Percentiles rank a stretch among this genome's conserved stretches.
Conservation (phyloP, 2,113 vertebrate genomes). For the Prunella himalayana region DNA sequence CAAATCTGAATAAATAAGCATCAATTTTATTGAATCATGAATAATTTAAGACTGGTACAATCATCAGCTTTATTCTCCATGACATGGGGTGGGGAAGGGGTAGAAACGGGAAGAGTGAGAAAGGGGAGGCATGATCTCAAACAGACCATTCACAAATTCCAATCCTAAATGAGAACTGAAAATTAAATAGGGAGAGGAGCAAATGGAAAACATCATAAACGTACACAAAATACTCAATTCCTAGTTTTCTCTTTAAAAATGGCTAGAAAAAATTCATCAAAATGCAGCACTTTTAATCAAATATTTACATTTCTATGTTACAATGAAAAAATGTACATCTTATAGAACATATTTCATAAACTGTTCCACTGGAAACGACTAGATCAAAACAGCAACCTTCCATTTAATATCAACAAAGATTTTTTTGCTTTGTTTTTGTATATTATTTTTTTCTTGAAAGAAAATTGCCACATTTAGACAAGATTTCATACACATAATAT, state of each 20-base stretch:
- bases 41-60: constrained; percentile 99
- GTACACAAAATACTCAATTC: constrained; percentile 95
- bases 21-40: constrained; percentile 96
- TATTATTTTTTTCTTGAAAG: constrained; percentile 48
- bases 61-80: constrained; percentile 87
- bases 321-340: constrained; percentile 90
- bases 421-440: constrained; percentile 42
- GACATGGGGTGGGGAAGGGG: constrained; percentile 31
- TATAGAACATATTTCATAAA: constrained; percentile 84
- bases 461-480: constrained; percentile 67
- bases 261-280: constrained; percentile 93
- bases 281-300: constrained; percentile 88
- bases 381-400: constrained; percentile 77
- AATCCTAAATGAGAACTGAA: constrained; percentile 82
- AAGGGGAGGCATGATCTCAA: constrained; percentile 69
- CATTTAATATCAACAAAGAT: constrained; percentile 68
- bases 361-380: constrained; percentile 75
- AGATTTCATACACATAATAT: constrained; percentile 68
- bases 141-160: constrained; percentile 77
- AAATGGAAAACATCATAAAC: constrained; percentile 76
- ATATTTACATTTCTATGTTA: constrained; percentile 97
- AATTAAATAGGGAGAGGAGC: constrained; percentile 77
- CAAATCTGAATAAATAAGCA: constrained; percentile 91
- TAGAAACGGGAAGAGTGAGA: background rate
- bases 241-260: constrained; percentile 95